Base-by-base conservation (phyloP, 2,888 invertebrate genomes). In the Frankliniella fusca region DNA sequence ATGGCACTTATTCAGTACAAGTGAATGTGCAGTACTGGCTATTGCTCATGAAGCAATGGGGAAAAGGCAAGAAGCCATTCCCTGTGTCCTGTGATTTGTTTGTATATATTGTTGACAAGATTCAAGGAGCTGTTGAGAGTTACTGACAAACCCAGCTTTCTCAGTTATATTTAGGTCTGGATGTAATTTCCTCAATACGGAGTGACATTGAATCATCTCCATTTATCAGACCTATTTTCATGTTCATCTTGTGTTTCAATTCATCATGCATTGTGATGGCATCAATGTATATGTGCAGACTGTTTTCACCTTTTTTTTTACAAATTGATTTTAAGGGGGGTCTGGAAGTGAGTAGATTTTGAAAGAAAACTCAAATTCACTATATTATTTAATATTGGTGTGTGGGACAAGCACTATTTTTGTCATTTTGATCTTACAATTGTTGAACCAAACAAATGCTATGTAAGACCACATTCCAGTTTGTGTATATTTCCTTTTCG, bases 381-480 rank as follows among this genome's bases (percentile, higher is more conserved):
- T 81, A 83, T 81, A 80, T 80, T 81, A 83, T 82, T 80, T 83
- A 84, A 82, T 84, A 83, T 85, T 83, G 84, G 85, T 85, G 85
- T 85, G 84, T 84, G 84, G 85, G 85, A 84, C 83, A 83, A 84
- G 84, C 83, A 85, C 84, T 84, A 76, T 76, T 76, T 76, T 76
- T 76, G 70, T 82, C 81, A 81, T 82, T 80, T 61, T 82, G 70
- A 76, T 76, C 70, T 76, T 76, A 76, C 70, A 76, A 76, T 76
- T 76, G 70, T 48, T 82, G 70, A 81, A 82, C 80, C 27, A 83
- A 82, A 82, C 81, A 81, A 49, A 85, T 85, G 87, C 85, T 87
- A 87, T 87, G 86, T 87, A 87, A 84, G 87, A 87, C 86, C 84
- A 84, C 85, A 85, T 85, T 85, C 85, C 85, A 85, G 81, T 83